A percentile compares a stretch with the other conserved stretches of the same genome.
Evolutionary conservation across 2,888 invertebrate genomes (phyloP).

Genomic region (Leptinotarsa peninsularis): DNA sequence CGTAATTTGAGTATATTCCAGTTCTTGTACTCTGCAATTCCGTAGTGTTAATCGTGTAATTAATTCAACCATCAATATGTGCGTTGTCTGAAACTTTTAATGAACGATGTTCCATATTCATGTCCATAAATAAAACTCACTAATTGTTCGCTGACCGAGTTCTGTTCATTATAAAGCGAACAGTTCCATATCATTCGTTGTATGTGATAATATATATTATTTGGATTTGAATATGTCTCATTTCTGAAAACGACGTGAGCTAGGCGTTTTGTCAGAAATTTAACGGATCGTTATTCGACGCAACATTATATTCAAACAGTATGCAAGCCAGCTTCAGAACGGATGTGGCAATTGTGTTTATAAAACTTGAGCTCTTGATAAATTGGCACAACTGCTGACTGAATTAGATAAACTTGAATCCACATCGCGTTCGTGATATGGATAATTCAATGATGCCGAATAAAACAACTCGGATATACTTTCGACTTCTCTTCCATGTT

Average conservation of each 20-base stretch:
- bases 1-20: neutral
- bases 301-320: conserved; percentile 26
- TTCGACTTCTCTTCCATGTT: neutral
- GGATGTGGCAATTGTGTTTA: conserved; percentile 51
- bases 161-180: neutral
- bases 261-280: conserved; percentile 34
- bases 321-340: conserved; percentile 29
- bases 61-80: neutral
- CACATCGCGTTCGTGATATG: conserved; percentile 24
- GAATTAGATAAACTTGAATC: conserved; percentile 47
- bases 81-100: neutral
- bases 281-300: conserved; percentile 30
- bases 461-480: conserved; percentile 4
- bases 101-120: conserved; percentile 6
- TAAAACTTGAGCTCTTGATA: conserved; percentile 49
- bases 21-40: neutral
- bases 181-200: too few relatives aligned
- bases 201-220: neutral
- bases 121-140: conserved; percentile 1
- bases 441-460: conserved; percentile 24
- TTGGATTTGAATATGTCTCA: conserved; percentile 16
- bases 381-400: conserved; percentile 50
- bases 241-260: conserved; percentile 19
- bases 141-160: neutral
- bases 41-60: neutral